A percentile compares a stretch with the other conserved stretches of the same genome.
Evolutionary conservation across 2,113 vertebrate genomes (phyloP).

Genomic region (Malaclemys terrapin): DNA sequence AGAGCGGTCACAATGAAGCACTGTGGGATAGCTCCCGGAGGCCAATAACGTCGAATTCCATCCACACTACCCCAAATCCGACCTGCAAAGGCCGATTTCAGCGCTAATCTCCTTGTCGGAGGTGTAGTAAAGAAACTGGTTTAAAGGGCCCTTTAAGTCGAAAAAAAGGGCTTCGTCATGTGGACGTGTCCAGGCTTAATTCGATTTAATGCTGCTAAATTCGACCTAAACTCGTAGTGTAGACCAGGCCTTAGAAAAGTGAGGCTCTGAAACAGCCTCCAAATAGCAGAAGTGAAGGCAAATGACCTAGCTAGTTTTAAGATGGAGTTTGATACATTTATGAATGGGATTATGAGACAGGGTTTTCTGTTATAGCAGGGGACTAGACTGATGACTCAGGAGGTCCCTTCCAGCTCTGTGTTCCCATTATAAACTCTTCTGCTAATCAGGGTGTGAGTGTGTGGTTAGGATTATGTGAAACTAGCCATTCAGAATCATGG

Average conservation of each 20-base stretch:
- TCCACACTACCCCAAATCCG: too few species aligned
- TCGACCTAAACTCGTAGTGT: too few species aligned
- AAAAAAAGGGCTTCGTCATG: too few species aligned
- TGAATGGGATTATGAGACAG: neutral
- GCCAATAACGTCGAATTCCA: too few species aligned
- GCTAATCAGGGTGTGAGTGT: neutral
- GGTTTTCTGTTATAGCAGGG: neutral
- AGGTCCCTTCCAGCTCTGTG: neutral
- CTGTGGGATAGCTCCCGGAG: too few species aligned
- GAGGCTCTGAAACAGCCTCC: neutral
- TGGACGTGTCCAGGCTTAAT: too few species aligned
- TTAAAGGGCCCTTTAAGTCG: too few species aligned
- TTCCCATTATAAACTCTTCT: neutral
- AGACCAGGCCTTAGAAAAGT: neutral
- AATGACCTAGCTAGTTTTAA: neutral
- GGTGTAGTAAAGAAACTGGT: too few species aligned
- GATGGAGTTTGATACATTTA: neutral
- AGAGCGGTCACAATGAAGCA: too few species aligned
- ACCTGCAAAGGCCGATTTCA: too few species aligned
- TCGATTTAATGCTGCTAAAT: too few species aligned
- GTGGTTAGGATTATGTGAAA: neutral
- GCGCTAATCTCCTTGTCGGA: too few species aligned
- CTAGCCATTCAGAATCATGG: neutral
- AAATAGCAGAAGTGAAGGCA: neutral
- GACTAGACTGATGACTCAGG: neutral